Base-by-base conservation (phyloP, 2,113 vertebrate genomes). In the Tenebrosternarchus preto region DNA sequence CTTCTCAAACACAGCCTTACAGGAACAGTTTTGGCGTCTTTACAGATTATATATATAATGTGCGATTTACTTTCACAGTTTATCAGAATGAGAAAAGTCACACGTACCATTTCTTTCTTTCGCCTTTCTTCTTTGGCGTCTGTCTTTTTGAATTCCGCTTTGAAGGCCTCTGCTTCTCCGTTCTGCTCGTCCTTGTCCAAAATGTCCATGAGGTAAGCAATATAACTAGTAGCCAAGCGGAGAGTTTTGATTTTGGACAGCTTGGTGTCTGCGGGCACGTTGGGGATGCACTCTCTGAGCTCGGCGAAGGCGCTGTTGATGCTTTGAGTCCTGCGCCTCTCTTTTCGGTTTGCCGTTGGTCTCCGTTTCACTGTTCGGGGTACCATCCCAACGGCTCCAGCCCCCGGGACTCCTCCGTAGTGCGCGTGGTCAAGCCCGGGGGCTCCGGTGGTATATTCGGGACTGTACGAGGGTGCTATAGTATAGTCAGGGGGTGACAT, bases 161-260 rank as follows among this genome's bases (percentile, higher is more conserved):
- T 99, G 90, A 99, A 99, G 85, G 96, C 97, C 93, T 98, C 96
- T 33, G 98, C 94, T 88, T 99, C 97, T 20, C 95, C 98, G 82
- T 95, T 94, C 91, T 96, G 95, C 78, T 96, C 96, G 92, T 98
- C 97, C 89, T 98, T 98, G 91, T 96, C 97, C 91, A 99, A 93
- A 88, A 99, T 95, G 93, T 99, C 97, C 97, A 99, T 99, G 93
- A 99, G 95, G 94, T 99, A 99, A 91, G 96, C 96, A 92, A 99
- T 99, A 90, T 99, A 99, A 93, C 97, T 99, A 90, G 97, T 99
- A 87, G 97, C 97, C 91, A 99, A 89, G 80, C 97, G 94, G 59
- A 99, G 92, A 0, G 97, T 98, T 87, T 99, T 98, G 84, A 99
- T 99, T 88, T 99, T 99, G 89, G 97, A 98, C 82, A 99, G 93